Evolutionary conservation across 2,113 vertebrate genomes (phyloP), one percentile per base, ranked within the genome.

Genomic region (Chionis minor): DNA sequence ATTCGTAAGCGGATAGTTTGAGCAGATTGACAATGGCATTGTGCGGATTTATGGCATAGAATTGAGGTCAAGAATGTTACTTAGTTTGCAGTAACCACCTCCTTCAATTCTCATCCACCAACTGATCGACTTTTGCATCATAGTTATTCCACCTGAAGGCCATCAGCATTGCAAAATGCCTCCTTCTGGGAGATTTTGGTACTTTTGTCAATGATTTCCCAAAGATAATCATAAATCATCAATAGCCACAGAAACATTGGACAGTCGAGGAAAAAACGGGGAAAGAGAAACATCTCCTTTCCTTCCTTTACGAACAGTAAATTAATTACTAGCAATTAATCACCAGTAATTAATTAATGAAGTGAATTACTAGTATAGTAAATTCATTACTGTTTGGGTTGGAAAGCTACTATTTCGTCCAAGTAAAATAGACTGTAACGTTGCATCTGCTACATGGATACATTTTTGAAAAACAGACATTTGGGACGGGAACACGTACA

Each of bases 81-180:
- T 92, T 94, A 95, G 95, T 97, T 97, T 98, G 97, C 95, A 96
- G 97, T 97, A 98, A 98, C 96, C 93, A 97, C 95, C 86, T 89
- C 90, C 96, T 94, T 97, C 86, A 87, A 58, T 81, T 97, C 94
- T 93, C 92, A 94, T 95, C 96, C 94, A 92, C 92, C 93, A 89
- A 82, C 3, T 87, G 86, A 78, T 80, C 32, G 56, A 72, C 83
- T 95, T 97, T 79, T 97, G 88, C 88, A 91, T 81, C 86, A 58
- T 28, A 95, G 80, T 88, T 96, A 92, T 83, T 96, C 81, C 67
- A 84, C 16, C 59, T 69, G 81, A 94, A 94, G 91, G 97, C 93
- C 65, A 28, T 84, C 93, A 95, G 92, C 94, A 85, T 97, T 95
- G 92, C 88, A 94, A 96, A 96, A 82, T 70, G 72, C 54, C 88